These are phyloP conservation scores for Myotis vivesi DNA, from an alignment of 2,797 vertebrate species.

Conservation along the genomic window DNA sequence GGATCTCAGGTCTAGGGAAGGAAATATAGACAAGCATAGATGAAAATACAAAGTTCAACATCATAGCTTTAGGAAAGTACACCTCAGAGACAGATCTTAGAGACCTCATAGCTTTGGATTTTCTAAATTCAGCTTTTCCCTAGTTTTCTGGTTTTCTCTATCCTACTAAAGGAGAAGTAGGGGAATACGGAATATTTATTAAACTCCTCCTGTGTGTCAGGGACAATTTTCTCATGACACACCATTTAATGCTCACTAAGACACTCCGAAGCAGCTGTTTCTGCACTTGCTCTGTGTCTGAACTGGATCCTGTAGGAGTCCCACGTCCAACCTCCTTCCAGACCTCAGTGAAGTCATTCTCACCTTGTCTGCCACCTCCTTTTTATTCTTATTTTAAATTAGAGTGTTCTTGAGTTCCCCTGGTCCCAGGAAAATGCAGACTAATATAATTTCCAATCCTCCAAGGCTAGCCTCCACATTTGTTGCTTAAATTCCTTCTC, in stretches of 20 bases:
- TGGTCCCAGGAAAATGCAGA: background rate
- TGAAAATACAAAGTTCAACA: background rate
- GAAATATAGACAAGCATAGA: background rate
- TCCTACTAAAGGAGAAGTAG: background rate
- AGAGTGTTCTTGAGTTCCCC: background rate
- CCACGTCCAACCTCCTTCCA: background rate
- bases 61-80: background rate
- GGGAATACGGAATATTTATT: background rate
- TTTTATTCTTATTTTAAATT: slow-evolving; percentile 17
- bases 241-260: background rate
- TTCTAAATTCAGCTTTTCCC: slow-evolving; percentile 5
- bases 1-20: background rate
- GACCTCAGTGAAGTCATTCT: background rate
- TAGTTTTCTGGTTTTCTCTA: background rate
- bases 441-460: background rate
- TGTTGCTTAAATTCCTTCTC: background rate
- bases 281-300: background rate
- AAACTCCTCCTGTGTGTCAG: background rate
- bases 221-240: background rate
- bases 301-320: background rate
- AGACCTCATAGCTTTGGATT: background rate
- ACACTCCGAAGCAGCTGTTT: background rate
- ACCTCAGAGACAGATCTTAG: background rate
- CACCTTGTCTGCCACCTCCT: background rate
- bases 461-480: background rate